These are phyloP conservation scores for Cremastinae sp. DNA, from an alignment of 2,888 invertebrate species.

Conservation along the genomic window DNA sequence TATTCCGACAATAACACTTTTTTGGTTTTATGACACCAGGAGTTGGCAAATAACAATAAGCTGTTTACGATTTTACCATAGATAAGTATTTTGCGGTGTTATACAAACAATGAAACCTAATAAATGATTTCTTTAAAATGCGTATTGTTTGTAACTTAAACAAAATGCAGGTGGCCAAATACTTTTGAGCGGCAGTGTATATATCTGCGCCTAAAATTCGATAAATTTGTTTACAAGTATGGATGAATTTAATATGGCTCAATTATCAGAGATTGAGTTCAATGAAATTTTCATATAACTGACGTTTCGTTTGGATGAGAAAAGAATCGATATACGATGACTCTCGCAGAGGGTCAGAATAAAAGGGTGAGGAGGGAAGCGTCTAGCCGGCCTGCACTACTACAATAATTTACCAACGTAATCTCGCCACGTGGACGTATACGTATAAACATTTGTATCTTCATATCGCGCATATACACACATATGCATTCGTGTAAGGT, in stretches of 20 bases:
- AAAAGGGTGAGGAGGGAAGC: conserved; percentile 55
- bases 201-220: conserved; percentile 7
- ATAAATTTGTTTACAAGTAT: conserved; percentile 34
- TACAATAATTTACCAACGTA: conserved; percentile 51
- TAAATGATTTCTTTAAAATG: too few relatives aligned
- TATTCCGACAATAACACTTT: too few relatives aligned
- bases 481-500: conserved; percentile 1
- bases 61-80: too few relatives aligned
- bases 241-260: conserved; percentile 13
- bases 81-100: too few relatives aligned
- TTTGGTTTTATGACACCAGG: too few relatives aligned
- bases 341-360: conserved; percentile 41
- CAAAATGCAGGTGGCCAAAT: too few relatives aligned
- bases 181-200: too few relatives aligned
- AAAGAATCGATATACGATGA: conserved; percentile 61
- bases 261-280: conserved; percentile 21
- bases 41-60: too few relatives aligned
- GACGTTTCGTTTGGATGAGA: conserved; percentile 51
- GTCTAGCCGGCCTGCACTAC: conserved; percentile 58
- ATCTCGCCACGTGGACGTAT: conserved; percentile 24
- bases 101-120: too few relatives aligned
- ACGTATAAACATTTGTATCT: conserved; percentile 6
- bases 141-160: too few relatives aligned
- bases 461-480: conserved; percentile 6
- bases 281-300: conserved; percentile 57